These are phyloP conservation scores for Eupithecia centaureata DNA, from an alignment of 2,888 invertebrate species.

Conservation along the genomic window DNA sequence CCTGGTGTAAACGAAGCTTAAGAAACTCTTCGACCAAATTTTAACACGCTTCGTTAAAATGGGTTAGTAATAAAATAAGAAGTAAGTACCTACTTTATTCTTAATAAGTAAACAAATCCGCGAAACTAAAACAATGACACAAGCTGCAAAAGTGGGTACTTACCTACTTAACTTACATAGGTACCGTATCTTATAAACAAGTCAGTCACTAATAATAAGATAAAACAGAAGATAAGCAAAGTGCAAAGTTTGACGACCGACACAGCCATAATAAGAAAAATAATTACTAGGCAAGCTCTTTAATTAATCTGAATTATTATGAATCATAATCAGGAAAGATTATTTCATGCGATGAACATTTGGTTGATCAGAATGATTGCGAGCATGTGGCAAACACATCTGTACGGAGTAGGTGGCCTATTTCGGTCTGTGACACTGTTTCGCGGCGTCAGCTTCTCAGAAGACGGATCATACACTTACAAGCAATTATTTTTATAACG, in stretches of 20 bases:
- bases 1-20: background rate
- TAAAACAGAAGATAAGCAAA: background rate
- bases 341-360: slow-evolving; percentile 36
- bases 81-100: no score
- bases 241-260: background rate
- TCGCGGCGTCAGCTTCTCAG: slow-evolving; percentile 30
- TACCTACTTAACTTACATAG: background rate
- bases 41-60: background rate
- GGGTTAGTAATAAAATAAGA: no score
- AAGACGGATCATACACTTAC: slow-evolving; percentile 31
- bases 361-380: slow-evolving; percentile 28
- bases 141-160: background rate
- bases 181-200: background rate
- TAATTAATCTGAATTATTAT: slow-evolving; percentile 11
- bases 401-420: slow-evolving; percentile 37
- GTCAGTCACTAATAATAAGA: background rate
- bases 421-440: slow-evolving; percentile 38
- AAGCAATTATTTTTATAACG: slow-evolving; percentile 15
- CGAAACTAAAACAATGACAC: background rate
- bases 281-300: background rate
- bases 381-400: slow-evolving; percentile 38
- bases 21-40: background rate
- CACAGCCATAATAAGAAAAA: background rate
- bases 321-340: slow-evolving; percentile 21
- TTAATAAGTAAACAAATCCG: background rate